Percentiles rank a stretch among this genome's conserved stretches.
Conservation (phyloP, 2,797 vertebrate species). For the Falco concolor region DNA sequence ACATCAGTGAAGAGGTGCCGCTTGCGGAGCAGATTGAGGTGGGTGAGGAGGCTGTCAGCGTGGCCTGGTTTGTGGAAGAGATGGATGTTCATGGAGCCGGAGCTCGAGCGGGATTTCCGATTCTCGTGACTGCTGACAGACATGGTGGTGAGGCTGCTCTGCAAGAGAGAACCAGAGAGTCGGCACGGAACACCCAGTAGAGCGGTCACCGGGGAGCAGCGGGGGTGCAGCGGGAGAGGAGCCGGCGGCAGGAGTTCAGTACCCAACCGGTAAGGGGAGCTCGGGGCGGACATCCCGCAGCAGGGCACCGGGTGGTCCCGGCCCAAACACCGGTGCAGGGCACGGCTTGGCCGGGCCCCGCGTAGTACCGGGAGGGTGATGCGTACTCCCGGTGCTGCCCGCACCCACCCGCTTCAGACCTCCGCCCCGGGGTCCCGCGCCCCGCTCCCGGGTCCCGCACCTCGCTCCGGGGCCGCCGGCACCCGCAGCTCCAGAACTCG, state of each 20-base stretch:
- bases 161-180: neutral
- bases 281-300: neutral
- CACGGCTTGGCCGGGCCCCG: neutral
- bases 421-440: too few species aligned
- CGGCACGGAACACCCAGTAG: neutral
- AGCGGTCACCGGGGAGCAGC: neutral
- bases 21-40: slow-evolving; percentile 91
- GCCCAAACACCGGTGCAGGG: too few species aligned
- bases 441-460: neutral
- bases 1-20: slow-evolving; percentile 95
- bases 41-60: slow-evolving; percentile 94
- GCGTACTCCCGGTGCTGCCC: neutral
- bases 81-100: slow-evolving; percentile 97
- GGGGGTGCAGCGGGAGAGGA: neutral
- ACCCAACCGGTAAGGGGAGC: neutral
- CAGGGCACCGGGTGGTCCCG: neutral
- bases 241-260: neutral
- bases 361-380: too few species aligned
- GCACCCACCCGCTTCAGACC: neutral
- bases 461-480: neutral
- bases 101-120: slow-evolving; percentile 94
- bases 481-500: too few species aligned
- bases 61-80: slow-evolving; percentile 98
- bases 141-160: slow-evolving; percentile 69
- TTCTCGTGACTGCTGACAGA: slow-evolving; percentile 98